Percentiles rank a stretch among this genome's conserved stretches.
phyloP scores from a whole-genome alignment of 2,113 vertebrate genomes.

The Muntiacus reevesi region DNA sequence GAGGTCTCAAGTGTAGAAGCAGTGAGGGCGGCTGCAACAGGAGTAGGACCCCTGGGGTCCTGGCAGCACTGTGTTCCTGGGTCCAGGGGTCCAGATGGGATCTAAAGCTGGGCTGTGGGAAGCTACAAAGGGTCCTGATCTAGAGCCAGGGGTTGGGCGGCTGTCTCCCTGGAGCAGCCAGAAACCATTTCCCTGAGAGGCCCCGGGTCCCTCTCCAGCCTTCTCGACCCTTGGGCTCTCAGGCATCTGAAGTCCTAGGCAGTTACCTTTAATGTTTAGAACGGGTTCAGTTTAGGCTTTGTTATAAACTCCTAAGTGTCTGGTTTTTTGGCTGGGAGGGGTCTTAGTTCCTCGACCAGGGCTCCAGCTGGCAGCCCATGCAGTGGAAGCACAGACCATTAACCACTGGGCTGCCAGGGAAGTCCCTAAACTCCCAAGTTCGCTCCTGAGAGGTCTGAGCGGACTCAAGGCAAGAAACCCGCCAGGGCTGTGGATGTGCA shows the following conservation, averaged over 20 bases:
- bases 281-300: not conserved
- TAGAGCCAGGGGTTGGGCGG: not conserved
- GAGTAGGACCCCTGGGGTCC: rapidly evolving
- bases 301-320: not conserved
- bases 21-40: not conserved
- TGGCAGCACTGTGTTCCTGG: not conserved
- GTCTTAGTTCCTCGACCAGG: not conserved
- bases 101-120: not conserved
- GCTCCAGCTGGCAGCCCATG: too few relatives aligned
- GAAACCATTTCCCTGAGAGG: not conserved
- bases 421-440: not conserved
- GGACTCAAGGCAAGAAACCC: not conserved
- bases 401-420: not conserved
- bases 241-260: not conserved
- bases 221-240: not conserved
- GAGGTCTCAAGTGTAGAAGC: not conserved
- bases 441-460: not conserved
- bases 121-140: not conserved
- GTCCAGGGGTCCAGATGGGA: not conserved
- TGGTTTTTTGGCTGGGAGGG: not conserved
- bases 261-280: not conserved
- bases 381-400: not conserved
- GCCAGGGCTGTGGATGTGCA: not conserved
- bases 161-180: not conserved
- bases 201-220: not conserved